Evolutionary conservation across 2,113 vertebrate species (phyloP), one percentile per base, ranked within the genome.

Genomic region (Tyrannus savana): DNA sequence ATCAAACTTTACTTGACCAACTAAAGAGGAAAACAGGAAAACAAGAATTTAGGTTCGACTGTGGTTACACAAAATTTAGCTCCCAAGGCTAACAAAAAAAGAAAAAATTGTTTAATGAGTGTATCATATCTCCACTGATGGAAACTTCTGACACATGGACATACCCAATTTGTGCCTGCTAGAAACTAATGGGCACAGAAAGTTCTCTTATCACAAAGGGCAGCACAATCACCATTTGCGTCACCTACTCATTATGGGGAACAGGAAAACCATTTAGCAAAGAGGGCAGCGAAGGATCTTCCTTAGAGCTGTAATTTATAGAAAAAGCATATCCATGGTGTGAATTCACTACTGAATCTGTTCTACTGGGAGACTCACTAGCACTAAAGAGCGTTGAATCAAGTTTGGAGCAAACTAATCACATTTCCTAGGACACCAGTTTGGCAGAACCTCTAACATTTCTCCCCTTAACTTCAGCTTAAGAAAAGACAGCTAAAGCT

Each of bases 1-100:
- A 97, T 99, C 99, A 96, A 99, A 99, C 98, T 99, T 99, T 94
- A 99, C 99, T 97, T 99, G 99, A 89, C 99, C 98, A 97, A 99
- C 98, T 99, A 63, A 60, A 93, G 82, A 74, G 87, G 63, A 98
- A 97, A 97, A 89, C 91, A 91, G 7, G 22, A 94, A 92, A 84
- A 69, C 24, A 86, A 86, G 23, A 69, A 67, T 39, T 66, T 58
- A 68, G 82, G 19, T 62, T 91, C 10, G 4, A 47, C 19, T 86
- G 7, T 16, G 79, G 27, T 75, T 55, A 74, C 44, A 55, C 33
- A 75, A 69, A 71, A 72, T 31, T 75, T 33, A 33, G 12, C 24
- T 87, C 27, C 56, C 47, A 92, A 58, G 12, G 41, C n/a, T 50
- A 90, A 47, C 12, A 62, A 59, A 85, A 84, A 53, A 35, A 46